A percentile compares a stretch with the other conserved stretches of the same genome.
phyloP scores from a whole-genome alignment of 2,113 vertebrate genomes.

The Carettochelys insculpta region DNA sequence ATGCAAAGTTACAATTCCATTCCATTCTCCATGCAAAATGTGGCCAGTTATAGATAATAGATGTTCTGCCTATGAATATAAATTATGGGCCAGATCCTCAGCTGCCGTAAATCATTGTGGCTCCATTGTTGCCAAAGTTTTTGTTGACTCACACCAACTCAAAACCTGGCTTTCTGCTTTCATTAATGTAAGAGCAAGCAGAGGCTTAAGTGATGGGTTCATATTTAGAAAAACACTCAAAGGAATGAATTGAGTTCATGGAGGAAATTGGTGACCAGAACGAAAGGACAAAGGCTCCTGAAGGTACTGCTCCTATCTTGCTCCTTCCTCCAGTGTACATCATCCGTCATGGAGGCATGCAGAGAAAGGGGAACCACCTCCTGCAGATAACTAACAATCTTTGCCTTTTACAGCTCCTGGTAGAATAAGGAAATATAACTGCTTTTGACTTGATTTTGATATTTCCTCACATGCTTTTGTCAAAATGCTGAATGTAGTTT shows the following conservation, averaged over 20 bases:
- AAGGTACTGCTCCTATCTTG: slow-evolving; percentile 1
- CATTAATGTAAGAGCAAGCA: not conserved
- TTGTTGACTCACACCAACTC: not conserved
- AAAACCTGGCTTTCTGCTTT: not conserved
- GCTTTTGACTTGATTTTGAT: slow-evolving; percentile 54
- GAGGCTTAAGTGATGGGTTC: not conserved
- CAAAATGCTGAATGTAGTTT: slow-evolving; percentile 60
- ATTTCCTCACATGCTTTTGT: slow-evolving; percentile 59
- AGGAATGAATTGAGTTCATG: not conserved
- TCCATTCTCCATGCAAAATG: not conserved
- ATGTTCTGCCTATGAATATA: too few relatives aligned
- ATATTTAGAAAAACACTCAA: not conserved
- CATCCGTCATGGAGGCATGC: slow-evolving; percentile 6
- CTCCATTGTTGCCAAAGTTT: not conserved
- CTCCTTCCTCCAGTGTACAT: not conserved
- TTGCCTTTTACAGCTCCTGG: slow-evolving; percentile 34
- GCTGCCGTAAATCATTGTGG: not conserved
- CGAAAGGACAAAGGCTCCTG: not conserved
- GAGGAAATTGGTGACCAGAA: not conserved
- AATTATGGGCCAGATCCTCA: not conserved
- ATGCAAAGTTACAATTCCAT: not conserved
- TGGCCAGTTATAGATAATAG: not conserved
- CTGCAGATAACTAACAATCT: slow-evolving; percentile 51
- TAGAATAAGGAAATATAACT: slow-evolving; percentile 46
- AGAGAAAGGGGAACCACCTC: slow-evolving; percentile 42